These are phyloP conservation scores for Scrobipalpa costella DNA, from an alignment of 2,888 invertebrate genomes.

Conservation along the genomic window DNA sequence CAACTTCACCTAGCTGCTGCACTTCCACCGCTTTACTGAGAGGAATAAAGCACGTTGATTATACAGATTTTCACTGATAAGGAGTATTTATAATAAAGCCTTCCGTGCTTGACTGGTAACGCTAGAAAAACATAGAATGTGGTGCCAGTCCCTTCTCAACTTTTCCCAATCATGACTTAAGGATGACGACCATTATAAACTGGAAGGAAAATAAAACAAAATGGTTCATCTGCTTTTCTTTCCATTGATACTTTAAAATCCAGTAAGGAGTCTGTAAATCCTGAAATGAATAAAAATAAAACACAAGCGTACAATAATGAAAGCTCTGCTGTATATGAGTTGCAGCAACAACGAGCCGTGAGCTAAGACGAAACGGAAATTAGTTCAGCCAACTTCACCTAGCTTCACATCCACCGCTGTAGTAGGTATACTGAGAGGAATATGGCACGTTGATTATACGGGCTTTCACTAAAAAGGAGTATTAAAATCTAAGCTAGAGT, in stretches of 20 bases:
- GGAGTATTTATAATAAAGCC: neutral
- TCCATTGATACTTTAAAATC: too few species aligned
- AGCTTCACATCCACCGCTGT: slow-evolving; percentile 27
- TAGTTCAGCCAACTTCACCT: slow-evolving; percentile 52
- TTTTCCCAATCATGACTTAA: too few species aligned
- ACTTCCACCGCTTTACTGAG: slow-evolving; percentile 7
- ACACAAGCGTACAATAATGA: neutral
- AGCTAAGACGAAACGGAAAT: slow-evolving; percentile 56
- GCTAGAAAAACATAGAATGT: neutral
- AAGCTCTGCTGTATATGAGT: slow-evolving; percentile 23
- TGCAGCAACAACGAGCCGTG: slow-evolving; percentile 44
- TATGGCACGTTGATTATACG: slow-evolving; percentile 5
- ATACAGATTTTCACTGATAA: neutral
- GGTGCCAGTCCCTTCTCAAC: too few species aligned
- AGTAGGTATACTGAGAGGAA: neutral
- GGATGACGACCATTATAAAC: too few species aligned
- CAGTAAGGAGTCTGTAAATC: too few species aligned
- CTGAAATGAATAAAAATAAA: too few species aligned
- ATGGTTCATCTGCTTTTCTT: too few species aligned
- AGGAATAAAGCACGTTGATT: slow-evolving; percentile 4
- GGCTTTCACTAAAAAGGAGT: neutral
- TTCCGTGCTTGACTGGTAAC: neutral
- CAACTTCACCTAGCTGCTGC: slow-evolving; percentile 46
- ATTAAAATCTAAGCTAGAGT: too few species aligned
- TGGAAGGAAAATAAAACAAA: too few species aligned